Conservation (phyloP, 2,888 invertebrate genomes). For the Schizaphis graminum region DNA sequence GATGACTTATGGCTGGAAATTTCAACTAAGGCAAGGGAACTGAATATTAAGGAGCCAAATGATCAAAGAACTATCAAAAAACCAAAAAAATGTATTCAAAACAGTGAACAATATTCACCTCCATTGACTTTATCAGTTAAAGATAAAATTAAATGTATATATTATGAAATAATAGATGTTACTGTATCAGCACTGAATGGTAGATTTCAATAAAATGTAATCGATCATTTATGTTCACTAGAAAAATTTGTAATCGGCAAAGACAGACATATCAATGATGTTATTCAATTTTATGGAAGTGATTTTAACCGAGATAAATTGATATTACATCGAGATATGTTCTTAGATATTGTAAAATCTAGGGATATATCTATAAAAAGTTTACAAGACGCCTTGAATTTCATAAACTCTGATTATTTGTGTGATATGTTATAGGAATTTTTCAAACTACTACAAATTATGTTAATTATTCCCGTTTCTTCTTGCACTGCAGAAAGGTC, state of each 20-base stretch:
- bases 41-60: neutral
- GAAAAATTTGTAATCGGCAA: constrained; percentile 1
- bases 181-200: neutral
- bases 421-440: neutral
- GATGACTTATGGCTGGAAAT: constrained; percentile 1
- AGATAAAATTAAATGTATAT: neutral
- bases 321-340: constrained; percentile 38
- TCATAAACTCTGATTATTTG: constrained; percentile 17
- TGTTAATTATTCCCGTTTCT: neutral
- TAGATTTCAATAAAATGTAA: neutral
- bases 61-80: neutral
- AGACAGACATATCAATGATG: neutral
- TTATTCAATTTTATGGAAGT: constrained; percentile 30
- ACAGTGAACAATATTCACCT: neutral
- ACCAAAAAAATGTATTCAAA: too few species aligned
- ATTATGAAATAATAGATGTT: constrained; percentile 7
- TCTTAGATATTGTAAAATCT: constrained; percentile 16
- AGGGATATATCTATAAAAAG: neutral
- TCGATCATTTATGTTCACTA: too few species aligned
- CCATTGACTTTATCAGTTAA: neutral
- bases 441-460: neutral
- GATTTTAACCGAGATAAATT: constrained; percentile 37
- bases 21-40: neutral
- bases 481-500: constrained; percentile 10
- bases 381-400: neutral